A percentile compares a stretch with the other conserved stretches of the same genome.
Conservation (phyloP, 2,797 vertebrate species). For the Aldrovandia affinis region DNA sequence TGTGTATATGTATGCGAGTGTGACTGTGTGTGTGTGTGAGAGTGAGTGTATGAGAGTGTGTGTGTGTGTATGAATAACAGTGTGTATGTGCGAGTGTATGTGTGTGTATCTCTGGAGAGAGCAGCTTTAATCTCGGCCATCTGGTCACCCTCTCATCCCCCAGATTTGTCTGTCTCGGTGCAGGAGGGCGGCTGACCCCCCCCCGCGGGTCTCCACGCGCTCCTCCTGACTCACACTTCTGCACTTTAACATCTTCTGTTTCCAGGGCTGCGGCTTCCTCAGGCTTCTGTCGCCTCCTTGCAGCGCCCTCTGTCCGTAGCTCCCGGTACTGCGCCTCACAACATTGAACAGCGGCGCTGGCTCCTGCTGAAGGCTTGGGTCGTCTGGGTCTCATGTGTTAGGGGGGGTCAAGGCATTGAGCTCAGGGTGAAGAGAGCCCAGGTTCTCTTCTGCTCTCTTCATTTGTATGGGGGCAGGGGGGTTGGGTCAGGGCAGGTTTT, state of each 20-base stretch:
- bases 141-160: slow-evolving; percentile 50
- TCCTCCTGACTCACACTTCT: not conserved
- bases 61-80: slow-evolving; percentile 67
- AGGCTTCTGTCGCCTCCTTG: not conserved
- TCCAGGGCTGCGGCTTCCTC: too few relatives aligned
- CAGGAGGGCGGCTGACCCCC: not conserved
- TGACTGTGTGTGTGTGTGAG: slow-evolving; percentile 50
- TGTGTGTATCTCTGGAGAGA: slow-evolving; percentile 70
- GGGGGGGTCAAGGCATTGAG: too few relatives aligned
- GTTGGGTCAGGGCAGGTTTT: too few relatives aligned
- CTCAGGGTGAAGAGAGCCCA: too few relatives aligned
- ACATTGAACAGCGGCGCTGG: too few relatives aligned
- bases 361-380: too few relatives aligned
- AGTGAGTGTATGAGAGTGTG: not conserved
- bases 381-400: too few relatives aligned
- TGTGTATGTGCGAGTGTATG: slow-evolving; percentile 52
- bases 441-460: too few relatives aligned
- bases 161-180: slow-evolving; percentile 39
- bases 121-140: slow-evolving; percentile 67
- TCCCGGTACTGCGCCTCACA: not conserved
- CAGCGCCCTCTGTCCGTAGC: not conserved
- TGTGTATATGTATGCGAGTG: slow-evolving; percentile 19
- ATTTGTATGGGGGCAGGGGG: too few relatives aligned
- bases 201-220: not conserved
- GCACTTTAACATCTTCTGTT: too few relatives aligned